phyloP scores from a whole-genome alignment of 2,797 vertebrate species.

The Oreortyx pictus region DNA sequence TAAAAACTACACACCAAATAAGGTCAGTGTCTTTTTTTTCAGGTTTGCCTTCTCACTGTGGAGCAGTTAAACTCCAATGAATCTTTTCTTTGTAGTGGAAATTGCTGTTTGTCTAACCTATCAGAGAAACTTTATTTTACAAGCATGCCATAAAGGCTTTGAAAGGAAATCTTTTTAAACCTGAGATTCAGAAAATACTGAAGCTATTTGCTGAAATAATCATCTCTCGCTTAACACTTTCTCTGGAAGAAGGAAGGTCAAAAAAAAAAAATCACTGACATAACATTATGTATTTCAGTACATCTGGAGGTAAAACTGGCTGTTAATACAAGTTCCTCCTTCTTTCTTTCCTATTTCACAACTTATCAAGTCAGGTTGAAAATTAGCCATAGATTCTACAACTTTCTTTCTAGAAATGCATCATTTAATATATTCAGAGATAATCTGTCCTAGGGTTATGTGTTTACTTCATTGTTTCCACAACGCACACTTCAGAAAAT shows the following conservation, averaged over 20 bases:
- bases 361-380: background rate
- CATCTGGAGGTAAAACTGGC: background rate
- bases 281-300: background rate
- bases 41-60: background rate
- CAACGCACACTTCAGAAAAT: background rate
- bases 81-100: background rate
- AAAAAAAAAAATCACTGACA: background rate
- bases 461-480: background rate
- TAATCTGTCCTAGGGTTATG: background rate
- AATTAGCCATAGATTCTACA: background rate
- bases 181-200: background rate
- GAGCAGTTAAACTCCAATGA: background rate
- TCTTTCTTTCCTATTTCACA: background rate
- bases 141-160: accelerated
- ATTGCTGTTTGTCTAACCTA: background rate
- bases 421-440: background rate
- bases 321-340: background rate
- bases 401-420: background rate
- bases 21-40: background rate
- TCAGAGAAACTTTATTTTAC: background rate
- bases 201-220: background rate
- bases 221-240: background rate
- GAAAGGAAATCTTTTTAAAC: background rate
- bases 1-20: background rate
- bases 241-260: background rate